Conservation (phyloP, 2,888 invertebrate genomes). For the Cheilosia urbana region DNA sequence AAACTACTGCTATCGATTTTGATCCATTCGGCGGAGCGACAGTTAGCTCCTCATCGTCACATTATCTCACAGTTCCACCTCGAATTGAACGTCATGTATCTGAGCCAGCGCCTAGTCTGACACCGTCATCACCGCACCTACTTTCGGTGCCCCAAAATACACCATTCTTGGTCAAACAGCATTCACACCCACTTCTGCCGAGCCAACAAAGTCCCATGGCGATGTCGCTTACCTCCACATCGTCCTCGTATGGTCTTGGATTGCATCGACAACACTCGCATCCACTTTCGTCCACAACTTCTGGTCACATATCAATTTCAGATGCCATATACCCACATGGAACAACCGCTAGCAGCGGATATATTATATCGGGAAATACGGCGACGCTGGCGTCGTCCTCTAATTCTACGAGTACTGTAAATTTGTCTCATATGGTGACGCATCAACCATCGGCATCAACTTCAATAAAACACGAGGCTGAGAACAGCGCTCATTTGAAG, state of each 20-base stretch:
- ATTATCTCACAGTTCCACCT: slow-evolving; percentile 84
- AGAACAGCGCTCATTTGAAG: slow-evolving; percentile 54
- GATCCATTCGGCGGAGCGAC: slow-evolving; percentile 79
- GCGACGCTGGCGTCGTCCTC: slow-evolving; percentile 46
- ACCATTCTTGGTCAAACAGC: slow-evolving; percentile 87
- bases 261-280: slow-evolving; percentile 85
- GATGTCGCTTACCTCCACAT: slow-evolving; percentile 76
- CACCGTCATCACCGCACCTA: slow-evolving; percentile 85
- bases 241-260: slow-evolving; percentile 76
- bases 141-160: slow-evolving; percentile 86
- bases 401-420: slow-evolving; percentile 75
- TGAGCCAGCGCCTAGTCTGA: slow-evolving; percentile 85
- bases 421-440: slow-evolving; percentile 78
- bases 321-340: slow-evolving; percentile 81
- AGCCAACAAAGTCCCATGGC: slow-evolving; percentile 84
- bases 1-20: slow-evolving; percentile 79
- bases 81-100: slow-evolving; percentile 86
- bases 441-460: slow-evolving; percentile 39
- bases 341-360: slow-evolving; percentile 52
- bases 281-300: slow-evolving; percentile 81
- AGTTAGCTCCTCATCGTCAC: slow-evolving; percentile 70
- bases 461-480: slow-evolving; percentile 61
- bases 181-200: slow-evolving; percentile 87
- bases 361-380: slow-evolving; percentile 56
- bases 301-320: slow-evolving; percentile 81